Evolutionary conservation across 2,797 vertebrate species (phyloP), one percentile per base, ranked within the genome.

Genomic region (Percopsis omiscomaycus): DNA sequence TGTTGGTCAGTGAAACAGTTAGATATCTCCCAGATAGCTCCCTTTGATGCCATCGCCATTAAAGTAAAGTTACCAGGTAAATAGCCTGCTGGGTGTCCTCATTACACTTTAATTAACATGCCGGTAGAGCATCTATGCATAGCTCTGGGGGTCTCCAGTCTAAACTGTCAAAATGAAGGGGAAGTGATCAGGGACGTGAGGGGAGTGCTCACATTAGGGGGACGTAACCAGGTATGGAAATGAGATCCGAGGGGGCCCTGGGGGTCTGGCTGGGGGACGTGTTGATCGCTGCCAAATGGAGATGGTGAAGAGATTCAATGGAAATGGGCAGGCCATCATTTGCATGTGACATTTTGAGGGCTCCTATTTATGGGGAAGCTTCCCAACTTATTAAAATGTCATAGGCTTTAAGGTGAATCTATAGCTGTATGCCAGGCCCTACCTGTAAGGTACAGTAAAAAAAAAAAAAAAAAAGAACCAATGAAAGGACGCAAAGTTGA

Each of bases 301-400:
- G 16, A 52, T 42, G 3, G 2, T 42, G 55, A 14, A 8, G 3
- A 29, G 45, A 9, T 5, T 53, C 53, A 28, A 32, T 2, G 10
- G 44, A 37, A 14, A 54, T 47, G n/a, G 42, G 4, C 48, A 11
- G 8, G 10, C 1, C 14, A 56, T 60, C 55, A 70, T 77, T 73
- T 48, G 27, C 45, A 59, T 60, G 15, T 77, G 74, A 77, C 61
- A 72, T 69, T 77, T 66, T 5, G 22, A 59, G 50, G 28, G 59
- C 68, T 58, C 14, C 14, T 51, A 44, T 60, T 66, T 55, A 29
- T 54, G 48, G 3, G 1, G 27, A 29, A 27, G 55, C 29, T 45
- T 68, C 12, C 11, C 22, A 3, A 22, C 42, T 30, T 29, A 60
- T 55, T 27, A 44, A 46, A 69, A 56, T 50, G 45, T 52, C 37